Conservation (phyloP, 2,888 invertebrate species). For the Hermodice carunculata region DNA sequence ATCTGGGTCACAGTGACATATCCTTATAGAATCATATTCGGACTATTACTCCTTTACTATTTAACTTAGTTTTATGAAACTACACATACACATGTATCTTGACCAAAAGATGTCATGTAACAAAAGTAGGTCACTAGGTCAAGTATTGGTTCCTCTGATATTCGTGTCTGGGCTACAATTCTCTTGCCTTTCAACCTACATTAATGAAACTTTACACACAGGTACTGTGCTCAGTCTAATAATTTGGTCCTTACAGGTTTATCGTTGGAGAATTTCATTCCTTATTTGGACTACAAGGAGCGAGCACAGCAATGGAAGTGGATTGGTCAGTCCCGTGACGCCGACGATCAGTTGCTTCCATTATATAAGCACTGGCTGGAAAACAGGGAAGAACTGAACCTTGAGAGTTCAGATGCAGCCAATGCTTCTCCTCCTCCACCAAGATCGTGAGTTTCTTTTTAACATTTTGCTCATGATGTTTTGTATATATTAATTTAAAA, state of each 20-base stretch:
- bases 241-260: slow-evolving; percentile 69
- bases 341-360: slow-evolving; percentile 80
- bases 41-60: no score
- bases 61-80: no score
- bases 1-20: no score
- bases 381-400: slow-evolving; percentile 55
- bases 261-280: slow-evolving; percentile 88
- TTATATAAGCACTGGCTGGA: slow-evolving; percentile 85
- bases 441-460: slow-evolving; percentile 55
- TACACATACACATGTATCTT: no score
- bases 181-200: no score
- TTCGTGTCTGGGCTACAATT: no score
- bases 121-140: no score
- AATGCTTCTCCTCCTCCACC: slow-evolving; percentile 68
- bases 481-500: background rate
- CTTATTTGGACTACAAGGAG: slow-evolving; percentile 87
- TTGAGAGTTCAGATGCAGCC: slow-evolving; percentile 54
- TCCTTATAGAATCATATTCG: no score
- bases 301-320: slow-evolving; percentile 79
- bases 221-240: no score
- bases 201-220: no score
- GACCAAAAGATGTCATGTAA: no score
- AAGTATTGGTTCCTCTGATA: no score
- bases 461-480: background rate
- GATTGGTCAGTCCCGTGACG: slow-evolving; percentile 93